These are phyloP conservation scores for Trichonephila inaurata DNA, from an alignment of 1,140 invertebrate genomes.

Conservation along the genomic window DNA sequence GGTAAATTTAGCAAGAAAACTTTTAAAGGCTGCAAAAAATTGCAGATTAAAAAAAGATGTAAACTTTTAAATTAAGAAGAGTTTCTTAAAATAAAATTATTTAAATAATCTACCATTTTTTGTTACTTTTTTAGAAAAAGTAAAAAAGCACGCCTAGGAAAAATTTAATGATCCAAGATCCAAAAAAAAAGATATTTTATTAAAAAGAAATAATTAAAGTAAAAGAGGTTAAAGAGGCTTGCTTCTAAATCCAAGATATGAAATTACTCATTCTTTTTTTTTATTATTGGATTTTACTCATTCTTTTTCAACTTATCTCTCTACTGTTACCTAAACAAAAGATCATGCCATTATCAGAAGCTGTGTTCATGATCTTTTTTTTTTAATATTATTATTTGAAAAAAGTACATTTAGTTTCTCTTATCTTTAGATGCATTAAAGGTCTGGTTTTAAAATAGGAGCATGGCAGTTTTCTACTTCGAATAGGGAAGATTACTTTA, in stretches of 20 bases:
- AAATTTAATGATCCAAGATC: neutral
- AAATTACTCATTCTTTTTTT: neutral
- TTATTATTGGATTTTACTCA: neutral
- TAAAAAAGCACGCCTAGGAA: neutral
- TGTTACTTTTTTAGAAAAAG: neutral
- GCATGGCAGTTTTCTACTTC: neutral
- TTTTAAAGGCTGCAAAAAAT: neutral
- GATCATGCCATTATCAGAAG: neutral
- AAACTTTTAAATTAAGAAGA: no score
- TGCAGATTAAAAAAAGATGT: neutral
- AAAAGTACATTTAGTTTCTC: neutral
- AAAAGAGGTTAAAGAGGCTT: neutral
- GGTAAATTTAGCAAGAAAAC: neutral
- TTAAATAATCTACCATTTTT: neutral
- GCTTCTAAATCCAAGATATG: neutral
- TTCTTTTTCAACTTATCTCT: neutral
- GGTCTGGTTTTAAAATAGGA: neutral
- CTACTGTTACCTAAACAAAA: neutral
- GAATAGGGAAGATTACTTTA: neutral
- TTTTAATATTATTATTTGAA: neutral
- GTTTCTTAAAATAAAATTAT: neutral
- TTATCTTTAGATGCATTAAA: neutral
- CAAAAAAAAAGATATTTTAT: neutral
- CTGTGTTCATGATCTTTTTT: neutral
- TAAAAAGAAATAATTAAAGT: conserved; percentile 7